Conservation (phyloP, 2,888 invertebrate genomes). For the Mystacides longicornis region DNA sequence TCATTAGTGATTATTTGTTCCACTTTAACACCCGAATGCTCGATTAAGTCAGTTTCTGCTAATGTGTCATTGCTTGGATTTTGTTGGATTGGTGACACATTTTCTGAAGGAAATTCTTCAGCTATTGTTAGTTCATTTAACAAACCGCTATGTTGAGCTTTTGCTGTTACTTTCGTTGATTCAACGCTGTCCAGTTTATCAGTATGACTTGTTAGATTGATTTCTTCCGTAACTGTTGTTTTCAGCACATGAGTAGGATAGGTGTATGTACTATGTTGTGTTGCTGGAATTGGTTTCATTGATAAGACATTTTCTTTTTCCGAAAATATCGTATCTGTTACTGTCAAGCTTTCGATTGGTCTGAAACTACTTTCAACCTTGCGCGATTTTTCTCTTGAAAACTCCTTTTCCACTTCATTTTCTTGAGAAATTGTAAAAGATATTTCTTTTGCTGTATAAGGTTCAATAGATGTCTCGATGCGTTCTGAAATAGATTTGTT, state of each 20-base stretch:
- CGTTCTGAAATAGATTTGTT: conserved; percentile 50
- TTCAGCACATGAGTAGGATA: conserved; percentile 40
- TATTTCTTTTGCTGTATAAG: conserved; percentile 57
- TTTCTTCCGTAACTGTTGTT: conserved; percentile 39
- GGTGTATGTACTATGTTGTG: conserved; percentile 31
- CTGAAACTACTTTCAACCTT: conserved; percentile 44
- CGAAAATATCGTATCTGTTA: conserved; percentile 54
- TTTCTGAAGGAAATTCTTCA: conserved; percentile 46
- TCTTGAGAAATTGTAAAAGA: conserved; percentile 57
- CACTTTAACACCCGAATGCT: conserved; percentile 53
- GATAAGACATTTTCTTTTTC: conserved; percentile 58
- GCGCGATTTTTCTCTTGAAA: conserved; percentile 32
- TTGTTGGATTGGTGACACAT: conserved; percentile 44
- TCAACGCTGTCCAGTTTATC: conserved; percentile 31
- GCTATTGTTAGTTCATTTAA: conserved; percentile 40
- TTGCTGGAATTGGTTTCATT: conserved; percentile 32
- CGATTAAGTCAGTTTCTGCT: conserved; percentile 44
- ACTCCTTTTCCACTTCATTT: conserved; percentile 45
- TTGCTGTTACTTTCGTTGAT: conserved; percentile 29
- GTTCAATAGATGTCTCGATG: conserved; percentile 46
- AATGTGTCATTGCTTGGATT: conserved; percentile 51
- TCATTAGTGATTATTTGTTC: conserved; percentile 47
- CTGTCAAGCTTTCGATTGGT: conserved; percentile 53
- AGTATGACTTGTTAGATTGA: conserved; percentile 41
- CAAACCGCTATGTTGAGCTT: conserved; percentile 35